A percentile compares a stretch with the other conserved stretches of the same genome.
phyloP scores from a whole-genome alignment of 2,113 vertebrate species.

The Carlito syrichta region DNA sequence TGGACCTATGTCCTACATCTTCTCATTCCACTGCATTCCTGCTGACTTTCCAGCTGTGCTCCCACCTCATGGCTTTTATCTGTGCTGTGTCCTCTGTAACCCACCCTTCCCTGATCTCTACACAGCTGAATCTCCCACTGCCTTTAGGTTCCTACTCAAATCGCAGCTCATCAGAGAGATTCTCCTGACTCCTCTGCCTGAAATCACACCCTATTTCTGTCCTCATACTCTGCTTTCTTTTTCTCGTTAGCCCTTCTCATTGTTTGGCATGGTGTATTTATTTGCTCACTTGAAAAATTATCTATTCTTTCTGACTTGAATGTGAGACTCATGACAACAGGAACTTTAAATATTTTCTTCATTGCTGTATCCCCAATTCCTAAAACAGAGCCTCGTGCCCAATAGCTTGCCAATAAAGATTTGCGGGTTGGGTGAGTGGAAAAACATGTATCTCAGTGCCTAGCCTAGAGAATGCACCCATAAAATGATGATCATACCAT shows the following conservation, averaged over 20 bases:
- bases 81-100: background rate
- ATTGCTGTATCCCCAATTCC: background rate
- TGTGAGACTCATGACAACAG: background rate
- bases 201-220: no score
- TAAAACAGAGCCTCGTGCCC: background rate
- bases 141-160: background rate
- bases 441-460: background rate
- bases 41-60: no score
- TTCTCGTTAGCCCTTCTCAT: background rate
- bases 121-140: background rate
- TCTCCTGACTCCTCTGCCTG: no score
- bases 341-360: background rate
- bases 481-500: background rate
- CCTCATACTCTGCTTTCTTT: background rate
- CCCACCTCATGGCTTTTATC: background rate
- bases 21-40: no score
- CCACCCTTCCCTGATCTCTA: background rate
- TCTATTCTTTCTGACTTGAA: background rate
- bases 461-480: background rate
- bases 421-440: background rate
- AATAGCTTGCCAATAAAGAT: background rate
- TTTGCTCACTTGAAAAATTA: background rate
- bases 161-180: background rate
- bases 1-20: background rate
- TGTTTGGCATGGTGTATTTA: background rate